Evolutionary conservation across 2,888 invertebrate species (phyloP).

Genomic region (Sarcophaga caerulescens): DNA sequence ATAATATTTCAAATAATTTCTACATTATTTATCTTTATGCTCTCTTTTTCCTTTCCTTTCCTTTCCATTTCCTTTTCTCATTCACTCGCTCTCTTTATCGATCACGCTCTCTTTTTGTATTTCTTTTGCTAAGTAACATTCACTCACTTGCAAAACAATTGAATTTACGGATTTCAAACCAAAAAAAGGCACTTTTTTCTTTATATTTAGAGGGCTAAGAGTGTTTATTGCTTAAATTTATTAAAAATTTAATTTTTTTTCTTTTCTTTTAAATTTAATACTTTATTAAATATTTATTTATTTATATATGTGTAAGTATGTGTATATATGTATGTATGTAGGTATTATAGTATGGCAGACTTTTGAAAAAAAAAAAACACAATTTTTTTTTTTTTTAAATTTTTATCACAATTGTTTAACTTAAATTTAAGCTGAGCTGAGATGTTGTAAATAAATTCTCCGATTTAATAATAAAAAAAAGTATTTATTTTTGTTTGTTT

Average conservation of each 20-base stretch:
- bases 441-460: neutral
- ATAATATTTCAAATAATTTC: neutral
- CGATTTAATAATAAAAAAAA: neutral
- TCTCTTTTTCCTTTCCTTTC: neutral
- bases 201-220: no score
- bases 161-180: no score
- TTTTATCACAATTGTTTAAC: slow-evolving; percentile 63
- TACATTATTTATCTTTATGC: neutral
- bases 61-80: neutral
- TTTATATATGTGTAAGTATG: slow-evolving; percentile 18
- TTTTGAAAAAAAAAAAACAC: slow-evolving; percentile 18
- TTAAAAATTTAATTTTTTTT: slow-evolving; percentile 2
- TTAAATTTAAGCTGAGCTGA: neutral
- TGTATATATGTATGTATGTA: neutral
- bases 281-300: neutral
- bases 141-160: no score
- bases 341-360: slow-evolving; percentile 57
- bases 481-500: slow-evolving; percentile 1
- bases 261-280: slow-evolving; percentile 17
- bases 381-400: slow-evolving; percentile 36
- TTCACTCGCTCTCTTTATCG: neutral
- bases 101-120: no score
- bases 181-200: no score
- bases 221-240: neutral
- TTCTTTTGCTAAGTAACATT: no score